Base-by-base conservation (phyloP, 2,888 invertebrate species). In the Leptopterna dolabrata region DNA sequence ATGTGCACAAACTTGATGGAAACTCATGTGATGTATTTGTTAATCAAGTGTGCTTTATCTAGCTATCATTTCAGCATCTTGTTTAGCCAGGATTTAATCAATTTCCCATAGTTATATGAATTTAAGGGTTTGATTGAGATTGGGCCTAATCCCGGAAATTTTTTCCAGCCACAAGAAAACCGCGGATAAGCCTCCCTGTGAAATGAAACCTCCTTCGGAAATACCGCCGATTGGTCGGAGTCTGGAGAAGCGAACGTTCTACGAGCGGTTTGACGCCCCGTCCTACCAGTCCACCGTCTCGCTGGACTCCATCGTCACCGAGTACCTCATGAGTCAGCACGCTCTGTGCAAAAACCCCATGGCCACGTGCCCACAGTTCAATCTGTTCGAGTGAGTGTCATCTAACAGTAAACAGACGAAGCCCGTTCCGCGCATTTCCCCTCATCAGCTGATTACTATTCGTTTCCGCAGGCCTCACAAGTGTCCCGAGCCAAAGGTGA, bases 311-410 rank as follows among this genome's bases (percentile, higher is more conserved):
- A 98, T 99, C 91, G 97, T 99, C 89, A 98, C 97, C 0, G 98
- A 99, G 92, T 99, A 99, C 93, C 94, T 99, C 84, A 96, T 98
- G 90, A 98, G 98, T 93, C 99, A 99, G 92, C 99, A 99, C 93
- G 96, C 98, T n/a, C 93, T 97, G 9, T 99, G 99, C 93, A 97
- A 97, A 92, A 98, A 99, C 92, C 99, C 99, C 0, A 98, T 99
- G 93, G 96, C 97, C 45, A 98, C 98, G 0, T 99, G 99, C 92
- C 99, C 99, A 0, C 97, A 97, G 91, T 99, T 99, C 91, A 97
- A 98, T 92, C 93, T 99, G 51, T 97, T 98, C 91, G 94, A 95
- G 96, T 96, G 91, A 94, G 95, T 94, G 86, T 88, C 86, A 51
- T 43, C 76, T 43, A 14, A 70, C 19, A 14, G n/a, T 19, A 19